Evolutionary conservation across 2,888 invertebrate species (phyloP).

Genomic region (Lampropteryx suffumata): DNA sequence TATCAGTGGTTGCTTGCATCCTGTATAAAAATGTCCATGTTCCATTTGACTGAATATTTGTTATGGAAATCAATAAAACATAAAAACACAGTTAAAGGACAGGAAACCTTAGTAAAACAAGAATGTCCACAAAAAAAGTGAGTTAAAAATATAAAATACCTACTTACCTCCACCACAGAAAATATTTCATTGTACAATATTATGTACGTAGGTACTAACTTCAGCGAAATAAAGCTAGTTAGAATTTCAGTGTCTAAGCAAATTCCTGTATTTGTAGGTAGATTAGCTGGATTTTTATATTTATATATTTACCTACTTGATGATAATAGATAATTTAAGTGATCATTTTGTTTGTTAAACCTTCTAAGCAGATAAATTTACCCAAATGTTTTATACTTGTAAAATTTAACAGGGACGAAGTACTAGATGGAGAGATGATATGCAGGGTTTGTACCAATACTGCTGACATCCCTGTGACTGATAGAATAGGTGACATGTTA

Average conservation of each 20-base stretch:
- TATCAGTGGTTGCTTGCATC: background rate
- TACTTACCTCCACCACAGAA: no score
- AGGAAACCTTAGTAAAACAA: slow-evolving; percentile 22
- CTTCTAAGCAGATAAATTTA: no score
- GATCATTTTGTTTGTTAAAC: no score
- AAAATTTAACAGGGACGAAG: slow-evolving; percentile 24
- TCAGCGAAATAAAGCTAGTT: no score
- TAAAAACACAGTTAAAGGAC: slow-evolving; percentile 17
- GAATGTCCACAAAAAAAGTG: slow-evolving; percentile 24
- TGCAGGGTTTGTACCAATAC: slow-evolving; percentile 39
- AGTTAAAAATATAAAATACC: slow-evolving; percentile 1
- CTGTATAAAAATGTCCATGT: slow-evolving; percentile 18
- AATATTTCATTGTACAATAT: no score
- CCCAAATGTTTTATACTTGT: no score
- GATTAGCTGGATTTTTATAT: no score
- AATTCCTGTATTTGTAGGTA: no score
- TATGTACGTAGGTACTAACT: no score
- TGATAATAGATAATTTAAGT: no score
- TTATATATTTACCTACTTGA: no score
- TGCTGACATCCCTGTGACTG: slow-evolving; percentile 35
- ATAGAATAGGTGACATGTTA: slow-evolving; percentile 30
- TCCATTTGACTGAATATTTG: slow-evolving; percentile 29
- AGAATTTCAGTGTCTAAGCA: no score
- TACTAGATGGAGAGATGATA: slow-evolving; percentile 34
- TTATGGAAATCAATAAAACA: slow-evolving; percentile 28